phyloP scores from a whole-genome alignment of 2,113 vertebrate species.

The Colistium nudipinnis region DNA sequence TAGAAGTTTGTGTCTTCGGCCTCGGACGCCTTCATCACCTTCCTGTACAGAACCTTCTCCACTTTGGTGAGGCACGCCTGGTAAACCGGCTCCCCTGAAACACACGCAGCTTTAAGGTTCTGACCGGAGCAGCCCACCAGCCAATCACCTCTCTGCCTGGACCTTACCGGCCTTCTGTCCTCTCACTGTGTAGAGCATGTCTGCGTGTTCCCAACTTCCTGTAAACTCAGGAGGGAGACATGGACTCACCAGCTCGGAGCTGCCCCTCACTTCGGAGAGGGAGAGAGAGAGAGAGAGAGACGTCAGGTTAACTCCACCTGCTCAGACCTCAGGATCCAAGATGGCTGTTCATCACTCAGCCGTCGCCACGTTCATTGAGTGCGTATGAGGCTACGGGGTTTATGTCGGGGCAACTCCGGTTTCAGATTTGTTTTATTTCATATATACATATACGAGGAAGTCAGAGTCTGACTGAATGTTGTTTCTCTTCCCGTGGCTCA shows the following conservation, averaged over 20 bases:
- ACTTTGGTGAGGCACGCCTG: constrained; percentile 86
- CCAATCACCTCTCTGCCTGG: background rate
- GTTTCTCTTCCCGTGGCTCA: background rate
- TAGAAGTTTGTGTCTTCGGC: constrained; percentile 86
- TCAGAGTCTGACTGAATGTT: background rate
- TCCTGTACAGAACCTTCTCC: constrained; percentile 84
- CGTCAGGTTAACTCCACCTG: background rate
- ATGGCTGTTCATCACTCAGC: too few species aligned
- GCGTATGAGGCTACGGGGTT: too few species aligned
- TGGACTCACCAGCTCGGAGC: constrained; percentile 87
- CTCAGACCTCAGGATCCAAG: background rate
- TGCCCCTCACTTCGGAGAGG: constrained; percentile 81
- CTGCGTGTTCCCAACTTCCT: constrained; percentile 88
- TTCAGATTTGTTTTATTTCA: too few species aligned
- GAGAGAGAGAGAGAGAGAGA: too few species aligned
- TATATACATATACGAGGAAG: too few species aligned
- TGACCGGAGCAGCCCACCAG: background rate
- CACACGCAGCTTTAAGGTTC: constrained; percentile 23
- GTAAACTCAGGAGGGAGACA: constrained; percentile 87
- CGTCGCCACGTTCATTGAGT: too few species aligned
- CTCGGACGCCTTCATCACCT: constrained; percentile 82
- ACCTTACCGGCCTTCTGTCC: constrained; percentile 89
- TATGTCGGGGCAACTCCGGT: too few species aligned
- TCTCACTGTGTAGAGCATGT: constrained; percentile 86
- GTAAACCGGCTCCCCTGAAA: constrained; percentile 81